Evolutionary conservation across 2,113 vertebrate species (phyloP).

Genomic region (Benitochromis conjunctus): DNA sequence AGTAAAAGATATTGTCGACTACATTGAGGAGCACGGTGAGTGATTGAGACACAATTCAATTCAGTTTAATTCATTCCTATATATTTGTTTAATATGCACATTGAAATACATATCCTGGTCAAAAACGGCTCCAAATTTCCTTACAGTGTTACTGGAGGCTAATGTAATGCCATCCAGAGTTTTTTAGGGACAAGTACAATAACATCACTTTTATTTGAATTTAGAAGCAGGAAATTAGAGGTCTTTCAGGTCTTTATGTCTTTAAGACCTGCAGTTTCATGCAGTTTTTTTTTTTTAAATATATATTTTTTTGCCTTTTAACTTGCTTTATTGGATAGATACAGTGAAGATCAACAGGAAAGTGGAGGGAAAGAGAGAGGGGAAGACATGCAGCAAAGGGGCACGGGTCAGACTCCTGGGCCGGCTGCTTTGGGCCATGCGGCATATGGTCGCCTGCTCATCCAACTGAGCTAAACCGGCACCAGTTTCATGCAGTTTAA

Average conservation of each 20-base stretch:
- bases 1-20: conserved; percentile 95
- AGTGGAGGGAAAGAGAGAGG: too few relatives aligned
- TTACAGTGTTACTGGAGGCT: not conserved
- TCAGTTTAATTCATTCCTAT: not conserved
- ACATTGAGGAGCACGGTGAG: conserved; percentile 98
- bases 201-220: not conserved
- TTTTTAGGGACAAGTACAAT: not conserved
- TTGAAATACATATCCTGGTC: not conserved
- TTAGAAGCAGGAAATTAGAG: not conserved
- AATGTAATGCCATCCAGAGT: not conserved
- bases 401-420: too few relatives aligned
- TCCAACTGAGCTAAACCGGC: too few relatives aligned
- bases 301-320: too few relatives aligned
- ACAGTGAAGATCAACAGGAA: too few relatives aligned
- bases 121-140: not conserved
- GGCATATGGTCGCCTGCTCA: too few relatives aligned
- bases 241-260: not conserved
- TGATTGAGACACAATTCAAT: not conserved
- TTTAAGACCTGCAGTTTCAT: not conserved
- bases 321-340: too few relatives aligned
- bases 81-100: not conserved
- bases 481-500: not conserved
- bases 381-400: too few relatives aligned
- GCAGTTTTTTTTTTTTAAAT: not conserved
- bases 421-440: too few relatives aligned